Base-by-base conservation (phyloP, 2,113 vertebrate genomes). In the Tauraco erythrolophus region DNA sequence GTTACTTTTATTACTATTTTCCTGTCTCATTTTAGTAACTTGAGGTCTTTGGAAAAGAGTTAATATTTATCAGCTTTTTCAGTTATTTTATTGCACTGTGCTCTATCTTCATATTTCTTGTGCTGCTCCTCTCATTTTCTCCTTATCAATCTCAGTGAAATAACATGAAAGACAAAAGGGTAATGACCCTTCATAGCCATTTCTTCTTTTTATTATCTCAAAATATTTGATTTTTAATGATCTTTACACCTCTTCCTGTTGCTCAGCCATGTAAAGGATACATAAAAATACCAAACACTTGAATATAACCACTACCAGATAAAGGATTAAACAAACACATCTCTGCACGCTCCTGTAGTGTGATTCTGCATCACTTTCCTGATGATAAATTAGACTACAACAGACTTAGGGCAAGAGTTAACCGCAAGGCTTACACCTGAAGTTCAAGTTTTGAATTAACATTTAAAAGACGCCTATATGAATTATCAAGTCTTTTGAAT, bases 51-150 rank as follows among this genome's bases (percentile, higher is more conserved):
- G 48, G 64, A 93, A 92, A 74, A 66, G 22, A 57, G 66, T 57
- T 78, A 89, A 56, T 96, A 90, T 94, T 96, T 97, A 89, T 94
- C 62, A 96, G 23, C 8, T n/a, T 27, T 75, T 75, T 84, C 76
- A 69, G 39, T 37, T 97, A n/a, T 62, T 94, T 41, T 24, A 56
- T 64, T 94, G 65, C 43, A 85, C 53, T 96, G 72, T 80, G 72
- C 31, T 97, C 84, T 84, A 62, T 93, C 84, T 97, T 95, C 53
- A 53, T 94, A 94, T 96, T 97, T 77, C 46, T 95, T 69, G 41
- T 71, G 53, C 57, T 72, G n/a, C 57, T 91, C 7, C 27, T 64
- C n/a, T 82, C 10, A 10, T 28, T 85, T 95, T 69, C 35, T 88
- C 45, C n/a, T 57, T 92, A 92, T 66, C 1, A 0, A 84, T 97